Evolutionary conservation across 2,888 invertebrate species (phyloP), one percentile per base, ranked within the genome.

Genomic region (Trachelus tabidus): DNA sequence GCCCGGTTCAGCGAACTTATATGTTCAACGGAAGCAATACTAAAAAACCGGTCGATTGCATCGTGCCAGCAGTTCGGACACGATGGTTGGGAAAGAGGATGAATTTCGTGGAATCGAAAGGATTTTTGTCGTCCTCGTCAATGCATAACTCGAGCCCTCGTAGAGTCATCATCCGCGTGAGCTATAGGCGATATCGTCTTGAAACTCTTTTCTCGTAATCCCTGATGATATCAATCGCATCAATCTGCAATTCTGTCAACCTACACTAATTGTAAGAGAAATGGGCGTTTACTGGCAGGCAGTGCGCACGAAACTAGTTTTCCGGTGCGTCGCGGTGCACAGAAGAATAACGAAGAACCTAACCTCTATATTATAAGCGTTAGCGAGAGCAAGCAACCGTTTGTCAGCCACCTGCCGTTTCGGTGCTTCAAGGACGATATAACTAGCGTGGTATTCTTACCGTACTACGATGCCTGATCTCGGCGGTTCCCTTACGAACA

Each of bases 231-330:
- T 90, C 90, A 90, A 90, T 90, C 90, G 88, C 87, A 89, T 89
- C 89, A 89, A 90, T 90, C 87, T 87, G 88, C 87, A 84, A 87
- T 89, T 88, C 87, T 88, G 89, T 89, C 89, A 89, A 86, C 87
- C 83, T 78, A n/a, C 69, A 83, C 81, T 83, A n/a, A n/a, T n/a
- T n/a, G n/a, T n/a, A 84, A 85, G 86, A 88, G 87, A 89, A 89
- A 90, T 90, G 90, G 90, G 90, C 90, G 90, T 90, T 89, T 89
- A 89, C 90, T 87, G 83, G 85, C 79, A 82, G 81, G 85, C 80
- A 75, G 37, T 88, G 89, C 88, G 89, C 88, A 84, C 82, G 79
- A 83, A 84, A 84, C 84, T 82, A 85, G 83, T 84, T 87, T 88
- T 87, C 86, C 34, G 83, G 85, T 81, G 79, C 82, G 82, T 79